phyloP scores from a whole-genome alignment of 2,797 vertebrate genomes.

The Pseudochirops cupreus region DNA sequence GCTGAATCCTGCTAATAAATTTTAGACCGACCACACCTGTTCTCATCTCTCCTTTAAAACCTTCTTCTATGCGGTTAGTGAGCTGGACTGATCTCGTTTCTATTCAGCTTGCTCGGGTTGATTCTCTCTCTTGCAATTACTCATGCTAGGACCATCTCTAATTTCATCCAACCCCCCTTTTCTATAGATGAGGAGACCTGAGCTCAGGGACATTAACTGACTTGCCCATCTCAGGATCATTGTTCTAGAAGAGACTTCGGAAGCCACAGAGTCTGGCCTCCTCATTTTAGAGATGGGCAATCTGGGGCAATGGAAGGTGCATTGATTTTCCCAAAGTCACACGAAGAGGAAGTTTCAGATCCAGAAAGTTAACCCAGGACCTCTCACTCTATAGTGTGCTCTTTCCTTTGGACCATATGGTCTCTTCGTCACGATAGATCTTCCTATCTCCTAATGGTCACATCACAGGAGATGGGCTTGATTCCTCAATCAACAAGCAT shows the following conservation, averaged over 20 bases:
- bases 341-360: background rate
- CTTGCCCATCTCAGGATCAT: background rate
- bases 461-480: background rate
- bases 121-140: conserved; percentile 46
- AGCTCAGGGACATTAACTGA: background rate
- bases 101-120: conserved; percentile 37
- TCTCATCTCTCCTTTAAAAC: conserved; percentile 16
- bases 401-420: background rate
- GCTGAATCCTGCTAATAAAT: conserved; percentile 48
- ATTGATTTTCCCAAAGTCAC: background rate
- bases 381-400: background rate
- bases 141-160: conserved; percentile 13
- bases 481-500: background rate
- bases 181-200: background rate
- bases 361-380: background rate
- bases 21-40: conserved; percentile 16
- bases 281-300: background rate
- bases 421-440: background rate
- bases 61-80: conserved; percentile 23
- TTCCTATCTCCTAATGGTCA: background rate
- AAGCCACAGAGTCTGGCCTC: background rate
- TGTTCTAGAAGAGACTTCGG: background rate
- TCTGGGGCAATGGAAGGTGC: background rate
- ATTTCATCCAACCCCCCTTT: background rate
- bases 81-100: conserved; percentile 6